Conservation (phyloP, 2,888 invertebrate genomes). For the Escarpia spicata region DNA sequence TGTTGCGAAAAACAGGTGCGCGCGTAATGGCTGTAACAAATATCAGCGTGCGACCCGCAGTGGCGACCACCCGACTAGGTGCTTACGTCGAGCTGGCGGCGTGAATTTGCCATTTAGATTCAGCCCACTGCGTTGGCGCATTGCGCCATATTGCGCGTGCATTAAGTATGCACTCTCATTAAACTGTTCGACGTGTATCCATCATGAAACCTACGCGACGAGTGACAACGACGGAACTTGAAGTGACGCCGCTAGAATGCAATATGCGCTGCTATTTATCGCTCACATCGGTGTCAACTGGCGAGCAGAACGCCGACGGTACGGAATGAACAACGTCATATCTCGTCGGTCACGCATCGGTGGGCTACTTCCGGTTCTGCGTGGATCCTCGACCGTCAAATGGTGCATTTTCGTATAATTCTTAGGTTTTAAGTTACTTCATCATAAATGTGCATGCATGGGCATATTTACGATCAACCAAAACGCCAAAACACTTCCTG, state of each 20-base stretch:
- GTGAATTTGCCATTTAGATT: slow-evolving; percentile 16
- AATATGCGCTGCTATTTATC: background rate
- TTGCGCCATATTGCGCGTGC: slow-evolving; percentile 12
- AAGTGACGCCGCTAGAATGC: background rate
- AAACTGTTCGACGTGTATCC: background rate
- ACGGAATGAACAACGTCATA: background rate
- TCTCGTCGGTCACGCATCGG: background rate
- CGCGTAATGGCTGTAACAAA: background rate
- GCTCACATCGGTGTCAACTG: background rate
- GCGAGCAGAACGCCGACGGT: background rate
- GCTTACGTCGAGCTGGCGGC: background rate
- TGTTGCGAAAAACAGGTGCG: too few relatives aligned
- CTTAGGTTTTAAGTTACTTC: too few relatives aligned
- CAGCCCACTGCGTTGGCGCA: background rate
- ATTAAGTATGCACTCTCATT: slow-evolving; percentile 16
- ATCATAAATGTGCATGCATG: too few relatives aligned
- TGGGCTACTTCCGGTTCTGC: background rate
- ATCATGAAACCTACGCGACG: background rate
- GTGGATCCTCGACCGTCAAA: background rate
- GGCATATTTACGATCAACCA: too few relatives aligned
- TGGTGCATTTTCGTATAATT: too few relatives aligned
- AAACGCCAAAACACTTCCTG: background rate
- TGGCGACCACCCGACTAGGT: background rate
- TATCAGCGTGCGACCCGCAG: background rate
- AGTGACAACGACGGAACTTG: background rate